Percentiles rank a stretch among this genome's conserved stretches.
Evolutionary conservation across 2,797 vertebrate genomes (phyloP).

Genomic region (Sebastes matsubarae): DNA sequence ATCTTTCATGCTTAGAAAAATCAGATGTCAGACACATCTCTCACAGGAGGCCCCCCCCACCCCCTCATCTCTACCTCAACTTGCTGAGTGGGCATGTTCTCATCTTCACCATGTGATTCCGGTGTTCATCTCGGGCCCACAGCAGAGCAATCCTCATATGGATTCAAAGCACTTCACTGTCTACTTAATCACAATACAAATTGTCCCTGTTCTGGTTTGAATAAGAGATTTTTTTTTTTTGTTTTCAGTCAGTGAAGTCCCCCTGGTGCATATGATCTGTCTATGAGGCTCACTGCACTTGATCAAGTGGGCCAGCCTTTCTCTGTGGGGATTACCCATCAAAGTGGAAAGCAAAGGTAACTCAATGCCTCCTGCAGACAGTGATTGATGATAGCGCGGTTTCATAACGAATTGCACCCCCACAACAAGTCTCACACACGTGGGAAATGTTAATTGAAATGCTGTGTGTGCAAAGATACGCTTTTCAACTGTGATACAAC

Average conservation of each 20-base stretch:
- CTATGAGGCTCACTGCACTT: constrained; percentile 74
- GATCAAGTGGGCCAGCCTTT: constrained; percentile 75
- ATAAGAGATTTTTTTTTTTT: constrained; percentile 64
- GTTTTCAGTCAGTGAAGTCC: constrained; percentile 59
- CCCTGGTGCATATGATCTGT: constrained; percentile 74
- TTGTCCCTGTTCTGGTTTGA: constrained; percentile 77
- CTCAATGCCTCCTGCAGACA: constrained; percentile 81
- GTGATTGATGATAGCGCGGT: constrained; percentile 82
- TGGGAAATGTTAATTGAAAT: constrained; percentile 83
- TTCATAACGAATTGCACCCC: constrained; percentile 74
- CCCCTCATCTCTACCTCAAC: constrained; percentile 46
- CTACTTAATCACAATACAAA: constrained; percentile 83
- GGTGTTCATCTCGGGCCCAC: constrained; percentile 59
- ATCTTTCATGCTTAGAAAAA: constrained; percentile 83
- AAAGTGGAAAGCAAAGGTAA: constrained; percentile 81
- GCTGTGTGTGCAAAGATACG: constrained; percentile 70
- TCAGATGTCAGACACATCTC: constrained; percentile 75
- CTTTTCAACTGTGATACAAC: constrained; percentile 62
- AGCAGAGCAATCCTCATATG: constrained; percentile 65
- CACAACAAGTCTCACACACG: constrained; percentile 70
- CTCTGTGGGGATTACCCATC: constrained; percentile 81
- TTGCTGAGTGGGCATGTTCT: constrained; percentile 81
- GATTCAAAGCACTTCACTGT: constrained; percentile 71
- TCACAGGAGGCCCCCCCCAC: constrained; percentile 27
- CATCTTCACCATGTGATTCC: constrained; percentile 61